These are phyloP conservation scores for Isaurus tuberculatus DNA, from an alignment of 92 coral and sea anemone genomes.

Conservation along the genomic window DNA sequence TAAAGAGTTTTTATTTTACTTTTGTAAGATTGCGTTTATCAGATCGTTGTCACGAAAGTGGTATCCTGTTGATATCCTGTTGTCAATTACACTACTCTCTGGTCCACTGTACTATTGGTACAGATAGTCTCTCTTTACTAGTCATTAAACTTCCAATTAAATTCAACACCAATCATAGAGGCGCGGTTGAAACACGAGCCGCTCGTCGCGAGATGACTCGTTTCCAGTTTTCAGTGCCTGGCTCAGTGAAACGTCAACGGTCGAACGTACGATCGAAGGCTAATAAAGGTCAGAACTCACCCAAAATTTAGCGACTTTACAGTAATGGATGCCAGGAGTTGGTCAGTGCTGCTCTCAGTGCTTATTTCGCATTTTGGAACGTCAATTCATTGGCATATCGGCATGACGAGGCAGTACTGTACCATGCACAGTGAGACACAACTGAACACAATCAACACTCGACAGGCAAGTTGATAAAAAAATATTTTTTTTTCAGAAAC, in stretches of 20 bases:
- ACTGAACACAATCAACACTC: no score
- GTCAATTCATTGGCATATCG: neutral
- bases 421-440: neutral
- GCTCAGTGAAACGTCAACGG: neutral
- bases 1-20: no score
- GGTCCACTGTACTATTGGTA: slow-evolving; percentile 7
- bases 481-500: no score
- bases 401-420: neutral
- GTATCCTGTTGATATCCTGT: no score
- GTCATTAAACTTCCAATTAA: no score
- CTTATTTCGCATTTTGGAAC: neutral
- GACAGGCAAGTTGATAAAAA: neutral
- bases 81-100: no score
- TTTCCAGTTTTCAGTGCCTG: neutral
- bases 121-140: neutral
- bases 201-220: neutral
- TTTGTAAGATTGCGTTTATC: no score
- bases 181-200: neutral
- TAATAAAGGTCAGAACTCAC: no score
- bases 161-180: neutral
- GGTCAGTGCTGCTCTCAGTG: neutral
- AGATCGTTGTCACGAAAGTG: no score
- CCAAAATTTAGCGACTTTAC: no score
- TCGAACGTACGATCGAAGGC: neutral
- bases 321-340: neutral